Evolutionary conservation across 1,140 invertebrate species (phyloP).

Genomic region (Gryon sp.): DNA sequence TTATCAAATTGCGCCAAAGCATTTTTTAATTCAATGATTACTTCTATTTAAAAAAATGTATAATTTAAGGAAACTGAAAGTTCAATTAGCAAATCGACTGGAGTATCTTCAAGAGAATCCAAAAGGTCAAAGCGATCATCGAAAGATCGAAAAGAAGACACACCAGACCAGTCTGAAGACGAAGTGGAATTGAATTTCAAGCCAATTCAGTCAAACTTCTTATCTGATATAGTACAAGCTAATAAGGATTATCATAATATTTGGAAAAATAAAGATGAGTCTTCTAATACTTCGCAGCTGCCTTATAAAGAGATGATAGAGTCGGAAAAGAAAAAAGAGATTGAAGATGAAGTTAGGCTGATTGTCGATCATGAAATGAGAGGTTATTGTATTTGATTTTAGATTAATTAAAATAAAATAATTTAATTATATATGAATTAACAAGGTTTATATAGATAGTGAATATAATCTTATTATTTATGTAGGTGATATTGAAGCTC

Average conservation of each 20-base stretch:
- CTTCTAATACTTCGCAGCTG: conserved; percentile 83
- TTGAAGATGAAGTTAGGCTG: conserved; percentile 91
- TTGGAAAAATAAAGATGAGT: conserved; percentile 91
- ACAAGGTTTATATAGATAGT: too few species aligned
- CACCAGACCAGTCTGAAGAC: conserved; percentile 81
- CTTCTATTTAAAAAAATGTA: conserved; percentile 8
- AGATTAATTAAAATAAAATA: too few species aligned
- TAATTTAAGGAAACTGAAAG: conserved; percentile 83
- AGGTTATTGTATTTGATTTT: conserved; percentile 68
- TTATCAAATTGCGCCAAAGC: too few species aligned
- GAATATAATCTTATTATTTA: conserved; percentile 12
- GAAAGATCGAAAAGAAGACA: conserved; percentile 76
- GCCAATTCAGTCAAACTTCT: conserved; percentile 78
- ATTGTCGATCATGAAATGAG: conserved; percentile 93
- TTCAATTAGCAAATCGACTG: conserved; percentile 88
- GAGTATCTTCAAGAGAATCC: conserved; percentile 87
- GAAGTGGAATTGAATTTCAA: conserved; percentile 81
- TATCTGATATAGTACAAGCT: conserved; percentile 77
- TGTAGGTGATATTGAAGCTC: conserved; percentile 74
- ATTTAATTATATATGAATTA: too few species aligned
- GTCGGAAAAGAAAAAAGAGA: conserved; percentile 88
- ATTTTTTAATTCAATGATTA: too few species aligned
- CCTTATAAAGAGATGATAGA: conserved; percentile 91
- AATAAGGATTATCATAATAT: conserved; percentile 83
- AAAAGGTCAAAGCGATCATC: conserved; percentile 85